Evolutionary conservation across 92 coral and sea anemone genomes (phyloP).

Genomic region (Siderastrea radians): DNA sequence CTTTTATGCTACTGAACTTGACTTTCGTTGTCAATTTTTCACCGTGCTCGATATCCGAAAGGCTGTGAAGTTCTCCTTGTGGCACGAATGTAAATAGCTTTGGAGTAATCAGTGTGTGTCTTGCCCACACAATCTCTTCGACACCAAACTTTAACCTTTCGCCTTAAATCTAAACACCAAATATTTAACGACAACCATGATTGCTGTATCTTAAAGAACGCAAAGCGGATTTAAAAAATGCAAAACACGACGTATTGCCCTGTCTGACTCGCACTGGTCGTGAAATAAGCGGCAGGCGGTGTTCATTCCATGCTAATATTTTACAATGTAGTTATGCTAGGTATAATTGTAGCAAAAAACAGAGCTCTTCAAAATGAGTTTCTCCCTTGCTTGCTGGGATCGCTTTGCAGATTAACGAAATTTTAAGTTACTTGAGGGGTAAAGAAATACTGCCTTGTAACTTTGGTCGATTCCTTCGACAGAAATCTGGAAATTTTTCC

Average conservation of each 20-base stretch:
- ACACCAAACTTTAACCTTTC: neutral
- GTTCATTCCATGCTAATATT: constrained; percentile 6
- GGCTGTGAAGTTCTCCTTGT: neutral
- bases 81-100: constrained; percentile 13
- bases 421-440: too few species aligned
- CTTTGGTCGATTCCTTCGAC: too few species aligned
- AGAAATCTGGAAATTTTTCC: too few species aligned
- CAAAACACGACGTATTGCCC: neutral
- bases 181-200: neutral
- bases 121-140: neutral
- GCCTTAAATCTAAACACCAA: neutral
- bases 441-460: too few species aligned
- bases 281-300: neutral
- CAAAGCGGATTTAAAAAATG: neutral
- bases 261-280: neutral
- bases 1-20: neutral
- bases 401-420: too few species aligned
- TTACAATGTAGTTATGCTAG: neutral
- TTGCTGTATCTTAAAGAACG: neutral
- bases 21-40: neutral
- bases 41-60: neutral
- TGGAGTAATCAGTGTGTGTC: constrained; percentile 4
- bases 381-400: too few species aligned
- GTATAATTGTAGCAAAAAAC: neutral
- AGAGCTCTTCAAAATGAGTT: neutral